Base-by-base conservation (phyloP, 2,888 invertebrate genomes). In the Falcaria lacertinaria region DNA sequence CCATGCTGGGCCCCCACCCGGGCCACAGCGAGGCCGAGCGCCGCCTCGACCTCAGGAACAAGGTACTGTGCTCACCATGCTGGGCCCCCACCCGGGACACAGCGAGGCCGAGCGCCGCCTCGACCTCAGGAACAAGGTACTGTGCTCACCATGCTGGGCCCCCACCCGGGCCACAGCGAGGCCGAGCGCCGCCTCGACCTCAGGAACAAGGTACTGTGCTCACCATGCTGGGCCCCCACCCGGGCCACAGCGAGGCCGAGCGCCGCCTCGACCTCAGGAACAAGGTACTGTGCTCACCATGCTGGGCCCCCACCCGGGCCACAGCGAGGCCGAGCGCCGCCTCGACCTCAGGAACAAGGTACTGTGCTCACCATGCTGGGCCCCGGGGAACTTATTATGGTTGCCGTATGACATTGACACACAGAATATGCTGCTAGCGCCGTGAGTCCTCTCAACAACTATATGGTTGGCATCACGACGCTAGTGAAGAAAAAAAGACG, bases 291-390 rank as follows among this genome's bases (percentile, higher is more conserved):
- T 25, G 22, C 1, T 22, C 22, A 6, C 22, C 19, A 5, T 22
- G n/a, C n/a, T n/a, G n/a, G n/a, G n/a, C n/a, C n/a, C n/a, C n/a
- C 92, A 93, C 71, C 93, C 94, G 22, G 91, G 93, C 0, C 94
- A 94, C 11, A 93, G 93, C 63, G 88, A 88, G 69, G 79, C 84
- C 0, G 88, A 86, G 61, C 41, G 87, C 0, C 60, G 93, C 33
- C 92, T 97, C 58, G 97, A 98, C 76, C 90, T 96, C 64, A 94
- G 96, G 77, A 93, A 96, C 41, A 88, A 88, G 83, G 88, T 84
- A 42, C 8, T 41, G n/a, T 25, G 22, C 1, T 22, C 22, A 6
- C 22, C 19, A 5, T 22, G n/a, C n/a, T n/a, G n/a, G n/a, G n/a
- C n/a, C n/a, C n/a, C n/a, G n/a, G n/a, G n/a, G n/a, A n/a, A n/a